Evolutionary conservation across 2,113 vertebrate genomes (phyloP).

Genomic region (Odocoileus hemionus): DNA sequence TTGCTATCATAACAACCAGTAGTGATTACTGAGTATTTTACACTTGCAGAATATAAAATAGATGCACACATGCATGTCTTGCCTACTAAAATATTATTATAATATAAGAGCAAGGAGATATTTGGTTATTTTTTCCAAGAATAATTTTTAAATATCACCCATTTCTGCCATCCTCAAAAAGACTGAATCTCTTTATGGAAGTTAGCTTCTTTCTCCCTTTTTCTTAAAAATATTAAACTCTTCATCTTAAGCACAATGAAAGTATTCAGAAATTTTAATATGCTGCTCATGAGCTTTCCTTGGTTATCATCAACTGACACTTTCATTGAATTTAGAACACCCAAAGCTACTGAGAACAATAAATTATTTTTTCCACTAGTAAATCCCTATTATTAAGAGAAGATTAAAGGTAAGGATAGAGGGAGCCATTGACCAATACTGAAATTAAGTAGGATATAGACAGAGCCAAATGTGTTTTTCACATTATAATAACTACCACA

Average conservation of each 20-base stretch:
- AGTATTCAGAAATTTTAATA: constrained; percentile 24
- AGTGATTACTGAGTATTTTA: neutral
- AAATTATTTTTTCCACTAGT: neutral
- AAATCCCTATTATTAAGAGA: neutral
- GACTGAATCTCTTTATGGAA: neutral
- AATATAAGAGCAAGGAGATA: neutral
- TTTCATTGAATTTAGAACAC: constrained; percentile 5
- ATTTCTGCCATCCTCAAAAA: neutral
- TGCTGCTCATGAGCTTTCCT: neutral
- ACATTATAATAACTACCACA: neutral
- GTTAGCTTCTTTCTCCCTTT: neutral
- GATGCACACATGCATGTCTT: neutral
- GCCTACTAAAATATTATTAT: neutral
- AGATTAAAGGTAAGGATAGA: neutral
- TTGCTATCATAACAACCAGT: neutral
- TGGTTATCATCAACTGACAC: constrained; percentile 3
- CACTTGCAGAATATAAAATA: neutral
- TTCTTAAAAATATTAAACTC: constrained; percentile 44
- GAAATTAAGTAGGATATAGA: neutral
- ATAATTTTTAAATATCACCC: neutral
- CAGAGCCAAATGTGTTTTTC: neutral
- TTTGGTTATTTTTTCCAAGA: neutral
- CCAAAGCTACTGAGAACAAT: neutral
- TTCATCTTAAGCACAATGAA: neutral
- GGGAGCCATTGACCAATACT: neutral